Evolutionary conservation across 2,113 vertebrate species (phyloP), one percentile per base, ranked within the genome.

Genomic region (Pongo pygmaeus): DNA sequence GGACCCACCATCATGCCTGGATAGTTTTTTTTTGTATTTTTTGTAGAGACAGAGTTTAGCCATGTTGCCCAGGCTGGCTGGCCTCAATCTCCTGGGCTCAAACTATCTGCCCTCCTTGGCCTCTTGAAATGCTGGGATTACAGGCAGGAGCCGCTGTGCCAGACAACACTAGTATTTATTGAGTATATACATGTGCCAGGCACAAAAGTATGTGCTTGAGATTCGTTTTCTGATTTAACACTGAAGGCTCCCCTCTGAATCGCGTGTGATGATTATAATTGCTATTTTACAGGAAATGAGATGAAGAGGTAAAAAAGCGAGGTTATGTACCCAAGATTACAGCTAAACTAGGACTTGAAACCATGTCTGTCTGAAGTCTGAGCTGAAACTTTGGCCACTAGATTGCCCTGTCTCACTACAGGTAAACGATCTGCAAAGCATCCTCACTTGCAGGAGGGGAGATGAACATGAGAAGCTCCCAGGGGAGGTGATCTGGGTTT

Each of bases 401-500:
- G 23, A 3, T 10, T 27, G 9, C 27, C 52, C 59, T 32, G 1
- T 43, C 23, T 91, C 43, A 2, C 77, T 35, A 50, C 10, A 27
- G 52, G 38, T 38, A 32, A 46, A 8, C 11, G 3, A 8, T 48
- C 89, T 89, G 67, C 40, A 50, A 64, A 84, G 64, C 46, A 22
- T 17, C 0, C 18, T 3, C 6, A 7, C 46, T 38, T 43, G 32
- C 27, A 5, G n/a, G 2, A 48, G 55, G 48, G n/a, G 14, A 59
- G 23, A 0, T 17, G 61, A 1, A 2, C 13, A 1, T 13, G 25
- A n/a, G 40, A 50, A 43, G 0, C 22, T 67, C 38, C 6, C 32
- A 1, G 6, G 0, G 1, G 13, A 48, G n/a, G 67, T 4, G 3
- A 27, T 14, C 57, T 57, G 52, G n/a, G 30, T 59, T 35, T 3